phyloP scores from a whole-genome alignment of 2,797 vertebrate genomes.

The Cossypha heuglini region DNA sequence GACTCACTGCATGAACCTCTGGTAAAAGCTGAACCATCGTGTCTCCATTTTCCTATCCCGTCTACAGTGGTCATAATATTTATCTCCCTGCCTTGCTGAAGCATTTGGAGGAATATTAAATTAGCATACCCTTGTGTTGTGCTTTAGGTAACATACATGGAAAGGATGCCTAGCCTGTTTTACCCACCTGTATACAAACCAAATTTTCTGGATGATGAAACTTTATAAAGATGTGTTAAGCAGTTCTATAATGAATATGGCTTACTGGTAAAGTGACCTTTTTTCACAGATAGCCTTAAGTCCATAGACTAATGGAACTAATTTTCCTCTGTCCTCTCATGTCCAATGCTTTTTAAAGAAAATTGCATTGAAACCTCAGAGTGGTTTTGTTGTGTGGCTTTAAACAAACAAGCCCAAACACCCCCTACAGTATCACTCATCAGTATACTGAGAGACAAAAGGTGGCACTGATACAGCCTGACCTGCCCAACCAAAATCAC shows the following conservation, averaged over 20 bases:
- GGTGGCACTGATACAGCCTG: neutral
- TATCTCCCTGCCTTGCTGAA: neutral
- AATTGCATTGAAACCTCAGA: neutral
- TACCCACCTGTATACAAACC: neutral
- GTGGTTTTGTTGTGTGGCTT: neutral
- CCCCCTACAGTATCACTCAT: neutral
- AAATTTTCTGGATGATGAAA: neutral
- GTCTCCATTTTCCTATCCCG: neutral
- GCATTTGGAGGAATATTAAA: neutral
- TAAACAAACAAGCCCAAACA: neutral
- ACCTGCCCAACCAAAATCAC: neutral
- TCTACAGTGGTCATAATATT: neutral
- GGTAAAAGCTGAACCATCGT: neutral
- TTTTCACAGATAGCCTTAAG: neutral
- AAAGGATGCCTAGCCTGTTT: neutral
- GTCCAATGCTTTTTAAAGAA: neutral
- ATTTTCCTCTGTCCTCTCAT: neutral
- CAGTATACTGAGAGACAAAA: neutral
- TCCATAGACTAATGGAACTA: neutral
- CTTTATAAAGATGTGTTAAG: neutral
- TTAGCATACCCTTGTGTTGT: neutral
- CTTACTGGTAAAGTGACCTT: neutral
- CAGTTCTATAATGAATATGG: neutral
- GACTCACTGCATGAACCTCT: neutral
- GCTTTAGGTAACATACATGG: neutral